These are phyloP conservation scores for Aldrovandia affinis DNA, from an alignment of 2,797 vertebrate species.

Conservation along the genomic window DNA sequence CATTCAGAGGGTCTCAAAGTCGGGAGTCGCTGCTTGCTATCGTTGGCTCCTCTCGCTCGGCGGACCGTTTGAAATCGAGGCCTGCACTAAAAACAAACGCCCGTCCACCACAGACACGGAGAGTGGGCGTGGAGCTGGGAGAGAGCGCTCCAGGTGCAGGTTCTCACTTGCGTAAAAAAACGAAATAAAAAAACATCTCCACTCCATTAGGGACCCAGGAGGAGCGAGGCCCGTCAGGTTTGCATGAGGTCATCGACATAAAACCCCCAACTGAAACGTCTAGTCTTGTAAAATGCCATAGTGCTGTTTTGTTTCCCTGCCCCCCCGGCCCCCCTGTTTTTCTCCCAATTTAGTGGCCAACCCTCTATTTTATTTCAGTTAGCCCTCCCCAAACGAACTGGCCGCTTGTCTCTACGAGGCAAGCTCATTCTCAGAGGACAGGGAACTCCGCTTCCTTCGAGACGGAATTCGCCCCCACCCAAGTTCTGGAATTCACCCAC, in stretches of 20 bases:
- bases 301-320: background rate
- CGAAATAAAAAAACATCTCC: background rate
- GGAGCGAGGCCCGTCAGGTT: slow-evolving; percentile 29
- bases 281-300: background rate
- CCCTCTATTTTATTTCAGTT: no score
- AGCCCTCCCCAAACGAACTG: no score
- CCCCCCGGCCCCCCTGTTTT: no score
- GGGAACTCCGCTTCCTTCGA: no score
- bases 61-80: background rate
- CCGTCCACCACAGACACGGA: background rate
- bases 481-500: no score
- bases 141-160: background rate
- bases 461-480: no score
- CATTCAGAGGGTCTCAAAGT: background rate
- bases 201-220: background rate
- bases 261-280: background rate
- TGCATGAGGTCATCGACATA: slow-evolving; percentile 17
- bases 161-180: no score
- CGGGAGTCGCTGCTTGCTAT: slow-evolving; percentile 19
- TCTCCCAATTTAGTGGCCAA: no score
- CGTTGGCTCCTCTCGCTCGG: background rate
- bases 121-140: background rate
- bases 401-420: no score
- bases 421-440: no score
- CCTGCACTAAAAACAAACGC: background rate